Conservation (phyloP, 1,140 invertebrate species). For the Sitophilus oryzae region DNA sequence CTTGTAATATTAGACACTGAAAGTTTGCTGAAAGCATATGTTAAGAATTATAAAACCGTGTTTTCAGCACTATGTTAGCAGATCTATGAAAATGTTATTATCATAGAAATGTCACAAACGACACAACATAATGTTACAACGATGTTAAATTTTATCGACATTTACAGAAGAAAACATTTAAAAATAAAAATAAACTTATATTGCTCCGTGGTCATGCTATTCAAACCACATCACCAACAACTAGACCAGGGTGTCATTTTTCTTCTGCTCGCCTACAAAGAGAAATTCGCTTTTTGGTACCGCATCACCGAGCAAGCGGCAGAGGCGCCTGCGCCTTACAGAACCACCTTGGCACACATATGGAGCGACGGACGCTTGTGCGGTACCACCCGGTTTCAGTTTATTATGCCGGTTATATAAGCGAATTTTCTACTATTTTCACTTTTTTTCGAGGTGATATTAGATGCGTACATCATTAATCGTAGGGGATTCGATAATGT, state of each 20-base stretch:
- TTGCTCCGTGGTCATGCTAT: not conserved
- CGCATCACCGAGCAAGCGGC: conserved; percentile 8
- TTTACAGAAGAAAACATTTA: too few species aligned
- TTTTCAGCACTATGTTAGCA: too few species aligned
- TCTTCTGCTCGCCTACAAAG: not conserved
- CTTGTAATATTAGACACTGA: too few species aligned
- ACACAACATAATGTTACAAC: too few species aligned
- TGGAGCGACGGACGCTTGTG: conserved; percentile 30
- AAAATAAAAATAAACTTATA: too few species aligned
- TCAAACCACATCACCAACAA: not conserved
- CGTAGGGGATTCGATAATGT: too few species aligned
- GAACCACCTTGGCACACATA: conserved; percentile 44
- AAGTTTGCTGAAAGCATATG: too few species aligned
- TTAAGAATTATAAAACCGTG: too few species aligned
- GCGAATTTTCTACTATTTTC: conserved; percentile 43
- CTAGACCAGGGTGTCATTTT: conserved; percentile 4
- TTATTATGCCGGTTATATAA: conserved; percentile 43
- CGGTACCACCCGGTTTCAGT: conserved; percentile 33
- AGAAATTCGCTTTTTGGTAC: conserved; percentile 1
- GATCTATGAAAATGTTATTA: too few species aligned
- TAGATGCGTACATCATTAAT: too few species aligned
- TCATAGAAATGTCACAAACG: too few species aligned
- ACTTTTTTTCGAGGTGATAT: conserved; percentile 36
- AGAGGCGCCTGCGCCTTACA: conserved; percentile 28
- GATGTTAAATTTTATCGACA: too few species aligned